A percentile compares a stretch with the other conserved stretches of the same genome.
Conservation (phyloP, 1,140 invertebrate genomes). For the Nasonia longicornis region DNA sequence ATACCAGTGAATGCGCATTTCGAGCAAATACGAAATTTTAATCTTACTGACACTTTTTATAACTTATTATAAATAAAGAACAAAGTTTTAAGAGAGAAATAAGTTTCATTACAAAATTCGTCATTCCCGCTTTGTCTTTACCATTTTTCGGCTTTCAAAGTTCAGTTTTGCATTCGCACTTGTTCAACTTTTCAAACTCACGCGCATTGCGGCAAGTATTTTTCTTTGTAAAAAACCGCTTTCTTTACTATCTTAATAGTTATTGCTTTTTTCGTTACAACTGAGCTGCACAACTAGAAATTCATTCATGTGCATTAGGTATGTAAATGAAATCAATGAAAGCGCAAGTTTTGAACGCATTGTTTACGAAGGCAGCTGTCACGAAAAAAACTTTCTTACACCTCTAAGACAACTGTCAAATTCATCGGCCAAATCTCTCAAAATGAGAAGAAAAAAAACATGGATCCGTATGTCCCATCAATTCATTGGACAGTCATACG, state of each 20-base stretch:
- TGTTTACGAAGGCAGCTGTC: not conserved
- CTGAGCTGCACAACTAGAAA: conserved; percentile 3
- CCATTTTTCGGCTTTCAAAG: not conserved
- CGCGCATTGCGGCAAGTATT: not conserved
- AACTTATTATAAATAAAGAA: conserved; percentile 51
- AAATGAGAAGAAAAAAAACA: not conserved
- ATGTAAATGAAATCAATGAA: too few relatives aligned
- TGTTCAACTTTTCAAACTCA: not conserved
- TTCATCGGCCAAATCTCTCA: not conserved
- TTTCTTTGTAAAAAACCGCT: not conserved
- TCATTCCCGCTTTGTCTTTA: not conserved
- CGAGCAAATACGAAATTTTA: conserved; percentile 54
- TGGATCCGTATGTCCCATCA: not conserved
- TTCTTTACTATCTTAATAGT: not conserved
- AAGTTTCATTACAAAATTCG: conserved; percentile 7
- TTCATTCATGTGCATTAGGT: too few relatives aligned
- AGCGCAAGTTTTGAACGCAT: too few relatives aligned
- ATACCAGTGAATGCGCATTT: conserved; percentile 36
- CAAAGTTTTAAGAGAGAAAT: conserved; percentile 17
- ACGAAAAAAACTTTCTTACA: not conserved
- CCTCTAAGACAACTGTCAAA: not conserved
- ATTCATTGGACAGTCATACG: not conserved
- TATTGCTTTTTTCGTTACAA: not conserved
- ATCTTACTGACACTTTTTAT: conserved; percentile 50
- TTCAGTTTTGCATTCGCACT: not conserved